Base-by-base conservation (phyloP, 1,140 invertebrate species). In the Leptoteleia sp. region DNA sequence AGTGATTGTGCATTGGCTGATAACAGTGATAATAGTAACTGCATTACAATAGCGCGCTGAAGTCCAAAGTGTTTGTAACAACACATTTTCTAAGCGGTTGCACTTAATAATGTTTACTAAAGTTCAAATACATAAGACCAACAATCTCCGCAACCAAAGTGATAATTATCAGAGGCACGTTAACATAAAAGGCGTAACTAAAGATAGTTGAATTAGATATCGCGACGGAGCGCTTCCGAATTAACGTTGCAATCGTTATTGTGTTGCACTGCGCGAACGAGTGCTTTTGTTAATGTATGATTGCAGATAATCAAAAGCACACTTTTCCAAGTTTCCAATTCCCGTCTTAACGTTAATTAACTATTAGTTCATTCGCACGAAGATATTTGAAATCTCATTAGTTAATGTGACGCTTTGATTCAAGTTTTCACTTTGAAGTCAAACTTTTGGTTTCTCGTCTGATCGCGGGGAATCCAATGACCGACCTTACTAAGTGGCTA, bases 91-190 rank as follows among this genome's bases (percentile, higher is more conserved):
- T 68, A 33, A 57, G 38, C 31, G 29, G 7, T 42, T 57, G 64
- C 50, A 68, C 64, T 57, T 57, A 43, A 57, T 68, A 68, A 57
- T 48, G 50, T 68, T 68, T 48, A 57, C 48, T 42, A 57, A 57
- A 68, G 64, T 68, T 68, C 33, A 38, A 29, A 48, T 68, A 52
- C 54, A 35, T 59, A 42, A 59, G 35, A 59, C 29, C 52, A 70
- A 70, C 65, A 70, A 59, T 50, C 25, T 59, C 52, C 6, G 13
- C 50, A 59, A 27, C 25, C 43, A n/a, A 31, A 50, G 22, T 55
- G 43, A 59, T 47, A 59, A 50, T 57, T 59, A 50, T 59, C 50
- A n/a, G 25, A 50, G 19, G 17, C 45, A 38, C 3, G 19, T 47
- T 25, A 40, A 25, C 33, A 43, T 52, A 54, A 65, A 65, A 40